Percentiles rank a stretch among this genome's conserved stretches.
Conservation (phyloP, 1,140 invertebrate species). For the Nilaparvata lugens region DNA sequence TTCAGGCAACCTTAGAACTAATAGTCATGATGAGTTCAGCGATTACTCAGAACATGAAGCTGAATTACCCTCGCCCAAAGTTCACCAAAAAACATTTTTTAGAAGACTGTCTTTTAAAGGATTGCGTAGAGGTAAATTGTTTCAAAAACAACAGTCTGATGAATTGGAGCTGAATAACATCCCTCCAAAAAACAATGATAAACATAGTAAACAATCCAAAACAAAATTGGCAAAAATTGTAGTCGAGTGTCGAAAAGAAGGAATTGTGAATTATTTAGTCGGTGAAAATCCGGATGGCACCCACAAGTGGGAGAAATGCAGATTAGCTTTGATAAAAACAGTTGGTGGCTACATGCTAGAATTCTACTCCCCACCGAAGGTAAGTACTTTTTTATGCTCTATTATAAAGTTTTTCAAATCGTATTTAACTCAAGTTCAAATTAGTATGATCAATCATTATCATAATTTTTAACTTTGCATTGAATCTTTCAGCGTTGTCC, state of each 20-base stretch:
- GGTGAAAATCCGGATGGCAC: conserved; percentile 85
- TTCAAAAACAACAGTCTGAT: conserved; percentile 86
- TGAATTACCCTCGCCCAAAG: conserved; percentile 68
- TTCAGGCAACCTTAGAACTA: neutral
- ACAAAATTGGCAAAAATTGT: conserved; percentile 83
- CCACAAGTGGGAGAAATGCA: conserved; percentile 91
- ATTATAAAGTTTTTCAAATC: no score
- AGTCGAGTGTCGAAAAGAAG: conserved; percentile 86
- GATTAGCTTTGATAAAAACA: conserved; percentile 80
- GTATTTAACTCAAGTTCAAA: no score
- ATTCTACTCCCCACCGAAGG: conserved; percentile 92
- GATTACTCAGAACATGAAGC: conserved; percentile 61
- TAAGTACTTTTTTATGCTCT: conserved; percentile 5
- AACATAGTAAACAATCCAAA: conserved; percentile 66
- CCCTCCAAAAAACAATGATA: conserved; percentile 41
- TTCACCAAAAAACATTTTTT: conserved; percentile 51
- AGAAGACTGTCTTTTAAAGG: conserved; percentile 80
- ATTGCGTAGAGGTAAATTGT: conserved; percentile 67
- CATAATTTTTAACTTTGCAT: no score
- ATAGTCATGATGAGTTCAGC: conserved; percentile 42
- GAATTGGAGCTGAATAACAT: conserved; percentile 66
- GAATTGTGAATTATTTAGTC: conserved; percentile 82
- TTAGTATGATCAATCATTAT: no score
- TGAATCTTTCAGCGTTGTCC: no score
- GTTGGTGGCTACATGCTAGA: conserved; percentile 90